A percentile compares a stretch with the other conserved stretches of the same genome.
These are phyloP conservation scores for Neotragus pygmaeus DNA, from an alignment of 2,113 vertebrate species.

Conservation along the genomic window DNA sequence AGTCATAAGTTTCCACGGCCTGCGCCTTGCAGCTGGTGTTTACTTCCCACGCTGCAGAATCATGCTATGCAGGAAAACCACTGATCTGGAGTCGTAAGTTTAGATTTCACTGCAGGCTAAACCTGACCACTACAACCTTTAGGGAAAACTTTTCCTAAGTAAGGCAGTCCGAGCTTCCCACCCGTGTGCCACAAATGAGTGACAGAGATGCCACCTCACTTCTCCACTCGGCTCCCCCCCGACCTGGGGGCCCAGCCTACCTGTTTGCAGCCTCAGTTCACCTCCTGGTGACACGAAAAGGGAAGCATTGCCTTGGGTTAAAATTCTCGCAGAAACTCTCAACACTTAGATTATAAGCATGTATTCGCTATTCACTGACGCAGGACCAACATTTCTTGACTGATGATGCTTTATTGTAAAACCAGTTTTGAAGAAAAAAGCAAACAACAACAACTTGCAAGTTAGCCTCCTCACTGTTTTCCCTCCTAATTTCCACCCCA, in stretches of 20 bases:
- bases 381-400: rapidly evolving
- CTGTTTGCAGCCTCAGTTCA: neutral
- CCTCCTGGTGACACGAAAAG: neutral
- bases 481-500: neutral
- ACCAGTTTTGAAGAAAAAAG: neutral
- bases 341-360: rapidly evolving
- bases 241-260: neutral
- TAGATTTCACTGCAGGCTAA: neutral
- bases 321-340: neutral
- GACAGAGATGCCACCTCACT: rapidly evolving
- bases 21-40: rapidly evolving
- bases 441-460: neutral
- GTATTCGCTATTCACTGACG: neutral
- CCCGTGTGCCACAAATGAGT: rapidly evolving
- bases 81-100: rapidly evolving
- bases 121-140: neutral
- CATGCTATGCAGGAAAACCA: rapidly evolving
- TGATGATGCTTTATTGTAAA: neutral
- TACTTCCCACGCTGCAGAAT: rapidly evolving
- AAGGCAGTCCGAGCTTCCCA: neutral
- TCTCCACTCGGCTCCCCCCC: rapidly evolving
- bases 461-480: neutral
- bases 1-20: rapidly evolving
- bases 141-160: neutral
- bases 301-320: neutral